These are phyloP conservation scores for Orientallactaga sibirica DNA, from an alignment of 2,797 vertebrate species.

Conservation along the genomic window DNA sequence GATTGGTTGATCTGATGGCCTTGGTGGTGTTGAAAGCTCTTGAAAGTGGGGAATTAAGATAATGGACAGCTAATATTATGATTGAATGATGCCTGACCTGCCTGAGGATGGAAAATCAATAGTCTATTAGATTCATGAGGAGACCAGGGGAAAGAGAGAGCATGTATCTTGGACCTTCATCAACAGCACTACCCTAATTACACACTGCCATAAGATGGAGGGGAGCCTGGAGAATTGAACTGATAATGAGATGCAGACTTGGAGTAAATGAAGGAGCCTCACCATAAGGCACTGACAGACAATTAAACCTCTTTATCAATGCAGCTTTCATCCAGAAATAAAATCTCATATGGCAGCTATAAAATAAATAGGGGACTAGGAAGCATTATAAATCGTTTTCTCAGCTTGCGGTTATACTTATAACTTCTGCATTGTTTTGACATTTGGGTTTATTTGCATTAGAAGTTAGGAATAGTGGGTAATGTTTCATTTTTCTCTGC, in stretches of 20 bases:
- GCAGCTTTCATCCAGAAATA: conserved; percentile 86
- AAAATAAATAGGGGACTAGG: conserved; percentile 75
- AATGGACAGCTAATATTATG: conserved; percentile 96
- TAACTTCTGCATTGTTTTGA: conserved; percentile 64
- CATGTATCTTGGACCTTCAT: conserved; percentile 80
- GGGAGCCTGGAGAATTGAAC: conserved; percentile 86
- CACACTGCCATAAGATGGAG: conserved; percentile 86
- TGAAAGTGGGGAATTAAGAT: conserved; percentile 89
- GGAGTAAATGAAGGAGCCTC: conserved; percentile 90
- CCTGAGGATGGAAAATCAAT: conserved; percentile 96
- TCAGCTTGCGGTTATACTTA: conserved; percentile 19
- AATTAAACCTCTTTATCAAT: conserved; percentile 95
- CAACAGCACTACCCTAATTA: conserved; percentile 88
- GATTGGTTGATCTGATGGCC: conserved; percentile 84
- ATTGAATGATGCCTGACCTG: conserved; percentile 93
- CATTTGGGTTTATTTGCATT: conserved; percentile 74
- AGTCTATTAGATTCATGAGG: conserved; percentile 95
- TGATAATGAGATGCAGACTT: conserved; percentile 90
- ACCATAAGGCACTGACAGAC: conserved; percentile 92
- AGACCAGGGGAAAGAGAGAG: conserved; percentile 82
- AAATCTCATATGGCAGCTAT: conserved; percentile 85
- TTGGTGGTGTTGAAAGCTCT: conserved; percentile 89
- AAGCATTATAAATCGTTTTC: conserved; percentile 72
- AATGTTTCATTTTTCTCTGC: conserved; percentile 55
- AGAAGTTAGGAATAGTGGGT: conserved; percentile 47